Evolutionary conservation across 92 coral and sea anemone genomes (phyloP).

Genomic region (Paragorgia papillata): DNA sequence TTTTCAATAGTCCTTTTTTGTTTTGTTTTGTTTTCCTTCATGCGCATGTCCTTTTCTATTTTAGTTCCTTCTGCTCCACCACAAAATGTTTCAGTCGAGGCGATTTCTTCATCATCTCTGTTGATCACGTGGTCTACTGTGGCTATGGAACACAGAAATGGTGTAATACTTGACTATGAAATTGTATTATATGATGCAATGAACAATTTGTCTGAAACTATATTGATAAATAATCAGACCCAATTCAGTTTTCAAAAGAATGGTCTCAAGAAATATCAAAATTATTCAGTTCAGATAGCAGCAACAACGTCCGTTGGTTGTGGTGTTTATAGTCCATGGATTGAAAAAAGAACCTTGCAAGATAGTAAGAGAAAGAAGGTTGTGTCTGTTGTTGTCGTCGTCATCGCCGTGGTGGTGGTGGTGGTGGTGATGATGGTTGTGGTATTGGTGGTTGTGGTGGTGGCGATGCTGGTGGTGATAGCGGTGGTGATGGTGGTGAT

Average conservation of each 20-base stretch:
- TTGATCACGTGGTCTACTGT: conserved; percentile 34
- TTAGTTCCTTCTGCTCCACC: conserved; percentile 39
- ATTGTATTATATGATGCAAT: neutral
- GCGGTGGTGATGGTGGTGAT: too few relatives aligned
- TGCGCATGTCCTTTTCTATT: neutral
- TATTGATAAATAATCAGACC: neutral
- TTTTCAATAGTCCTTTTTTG: too few relatives aligned
- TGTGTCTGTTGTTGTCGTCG: neutral
- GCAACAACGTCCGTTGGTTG: conserved; percentile 1
- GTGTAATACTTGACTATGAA: conserved; percentile 6
- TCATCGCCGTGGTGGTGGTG: neutral
- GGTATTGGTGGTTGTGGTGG: neutral
- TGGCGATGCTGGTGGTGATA: too few relatives aligned
- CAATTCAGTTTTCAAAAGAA: neutral
- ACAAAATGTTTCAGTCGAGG: conserved; percentile 19
- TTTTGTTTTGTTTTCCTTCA: neutral
- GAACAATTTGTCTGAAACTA: neutral
- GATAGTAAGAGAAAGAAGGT: conserved; percentile 1
- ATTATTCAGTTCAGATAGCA: conserved; percentile 1
- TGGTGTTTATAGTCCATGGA: conserved; percentile 8
- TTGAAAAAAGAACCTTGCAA: neutral
- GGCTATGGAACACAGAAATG: conserved; percentile 11
- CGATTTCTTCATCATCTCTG: conserved; percentile 24
- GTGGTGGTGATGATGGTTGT: neutral
- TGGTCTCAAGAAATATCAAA: conserved; percentile 14